Evolutionary conservation across 2,888 invertebrate species (phyloP).

Genomic region (Idaea biselata): DNA sequence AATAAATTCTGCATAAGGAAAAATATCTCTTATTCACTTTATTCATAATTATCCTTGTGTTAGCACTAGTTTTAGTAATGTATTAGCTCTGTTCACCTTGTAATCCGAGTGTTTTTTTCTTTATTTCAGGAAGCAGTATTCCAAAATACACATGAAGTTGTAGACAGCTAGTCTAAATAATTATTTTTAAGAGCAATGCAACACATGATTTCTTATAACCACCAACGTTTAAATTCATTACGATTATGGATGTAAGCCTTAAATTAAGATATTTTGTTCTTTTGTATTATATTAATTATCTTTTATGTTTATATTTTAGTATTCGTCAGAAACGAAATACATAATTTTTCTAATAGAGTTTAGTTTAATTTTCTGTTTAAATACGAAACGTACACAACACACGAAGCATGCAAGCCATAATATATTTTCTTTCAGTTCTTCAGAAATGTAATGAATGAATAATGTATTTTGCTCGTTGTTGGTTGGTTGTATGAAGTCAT

Average conservation of each 20-base stretch:
- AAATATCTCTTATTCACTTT: constrained; percentile 58
- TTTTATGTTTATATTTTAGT: constrained; percentile 30
- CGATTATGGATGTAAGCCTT: constrained; percentile 65
- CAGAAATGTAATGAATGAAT: constrained; percentile 8
- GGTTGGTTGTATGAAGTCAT: constrained; percentile 31
- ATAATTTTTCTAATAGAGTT: constrained; percentile 23
- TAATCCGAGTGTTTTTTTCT: constrained; percentile 37
- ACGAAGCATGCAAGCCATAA: constrained; percentile 5
- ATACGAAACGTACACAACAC: constrained; percentile 6
- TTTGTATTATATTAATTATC: constrained; percentile 36
- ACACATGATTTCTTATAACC: constrained; percentile 66
- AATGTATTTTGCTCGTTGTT: constrained; percentile 18
- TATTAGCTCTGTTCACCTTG: background rate
- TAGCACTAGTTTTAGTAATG: background rate
- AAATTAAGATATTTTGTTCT: constrained; percentile 53
- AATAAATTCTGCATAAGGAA: constrained; percentile 73
- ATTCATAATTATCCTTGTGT: constrained; percentile 24
- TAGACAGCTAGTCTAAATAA: constrained; percentile 63
- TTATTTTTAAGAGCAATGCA: constrained; percentile 70
- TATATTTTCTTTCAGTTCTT: constrained; percentile 14
- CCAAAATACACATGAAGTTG: constrained; percentile 79
- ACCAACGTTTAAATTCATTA: constrained; percentile 58
- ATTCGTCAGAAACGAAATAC: constrained; percentile 22
- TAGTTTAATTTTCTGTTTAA: constrained; percentile 26
- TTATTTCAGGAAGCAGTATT: constrained; percentile 78